Base-by-base conservation (phyloP, 2,888 invertebrate species). In the Rugalucina vietnamica region DNA sequence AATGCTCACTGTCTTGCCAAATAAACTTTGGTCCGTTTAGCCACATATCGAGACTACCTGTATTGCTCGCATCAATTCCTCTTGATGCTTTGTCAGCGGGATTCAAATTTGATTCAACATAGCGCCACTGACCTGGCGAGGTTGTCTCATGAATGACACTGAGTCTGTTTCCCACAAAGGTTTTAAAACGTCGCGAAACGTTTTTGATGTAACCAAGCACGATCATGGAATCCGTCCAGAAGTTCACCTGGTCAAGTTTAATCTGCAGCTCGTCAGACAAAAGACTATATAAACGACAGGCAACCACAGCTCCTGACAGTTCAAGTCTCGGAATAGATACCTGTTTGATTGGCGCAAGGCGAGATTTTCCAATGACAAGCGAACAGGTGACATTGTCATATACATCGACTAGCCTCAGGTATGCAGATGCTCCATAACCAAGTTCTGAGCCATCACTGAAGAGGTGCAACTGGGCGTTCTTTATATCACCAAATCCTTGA, bases 371-470 rank as follows among this genome's bases (percentile, higher is more conserved):
- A 21, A 70, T 36, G 14, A 79, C 34, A 65, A 81, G 50, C 18
- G 76, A 60, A 70, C 76, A 32, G n/a, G n/a, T n/a, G 21, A 81
- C 50, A 39, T 77, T 54, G 27, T 39, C 85, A 27, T 49, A 10
- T 34, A 29, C 36, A 54, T 82, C 74, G 34, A 76, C 73, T 14
- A 84, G 29, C 57, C 86, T 73, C 21, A 86, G n/a, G 50, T 86
- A 86, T 18, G 76, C 81, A 24, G 72, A 54, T 10, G 80, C 70
- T 29, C 84, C 81, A 34, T 86, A 85, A n/a, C 82, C 69, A n/a
- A 50, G 24, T 34, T 85, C 82, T 18, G 78, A 80, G 8, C 79
- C 87, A 76, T 89, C 84, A 34, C 77, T 70, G 49, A 88, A 89
- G 24, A 88, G 21, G 43, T 89, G 89, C 5, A 89, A 37, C 39